Evolutionary conservation across 2,888 invertebrate genomes (phyloP).

Genomic region (Nemurella pictetii): DNA sequence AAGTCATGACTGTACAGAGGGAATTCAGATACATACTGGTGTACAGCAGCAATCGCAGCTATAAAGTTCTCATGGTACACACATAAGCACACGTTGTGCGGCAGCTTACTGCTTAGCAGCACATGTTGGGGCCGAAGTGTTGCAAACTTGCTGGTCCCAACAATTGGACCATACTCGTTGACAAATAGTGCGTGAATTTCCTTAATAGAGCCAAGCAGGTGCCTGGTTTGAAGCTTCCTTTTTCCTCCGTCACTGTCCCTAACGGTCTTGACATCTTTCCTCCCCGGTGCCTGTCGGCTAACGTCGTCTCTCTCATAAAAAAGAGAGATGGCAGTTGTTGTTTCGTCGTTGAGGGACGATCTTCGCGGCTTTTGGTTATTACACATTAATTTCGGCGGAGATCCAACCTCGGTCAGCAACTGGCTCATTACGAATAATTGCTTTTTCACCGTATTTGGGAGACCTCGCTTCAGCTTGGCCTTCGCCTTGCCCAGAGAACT

Average conservation of each 20-base stretch:
- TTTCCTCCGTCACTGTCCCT: not conserved
- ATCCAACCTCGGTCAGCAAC: not conserved
- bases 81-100: no score
- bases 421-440: not conserved
- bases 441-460: not conserved
- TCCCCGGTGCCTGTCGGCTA: not conserved
- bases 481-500: conserved; percentile 2
- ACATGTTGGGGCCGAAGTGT: no score
- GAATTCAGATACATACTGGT: no score
- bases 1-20: not conserved
- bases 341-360: not conserved
- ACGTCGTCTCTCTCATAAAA: no score
- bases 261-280: not conserved
- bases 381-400: not conserved
- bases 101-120: no score
- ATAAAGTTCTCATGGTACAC: no score
- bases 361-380: not conserved
- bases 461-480: not conserved
- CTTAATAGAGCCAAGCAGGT: not conserved
- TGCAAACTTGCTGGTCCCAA: no score
- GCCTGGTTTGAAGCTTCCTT: not conserved
- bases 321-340: not conserved
- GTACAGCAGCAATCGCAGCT: no score
- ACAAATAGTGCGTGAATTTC: not conserved
- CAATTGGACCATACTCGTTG: not conserved